Evolutionary conservation across 2,113 vertebrate species (phyloP), one percentile per base, ranked within the genome.

Genomic region (Scomber japonicus): DNA sequence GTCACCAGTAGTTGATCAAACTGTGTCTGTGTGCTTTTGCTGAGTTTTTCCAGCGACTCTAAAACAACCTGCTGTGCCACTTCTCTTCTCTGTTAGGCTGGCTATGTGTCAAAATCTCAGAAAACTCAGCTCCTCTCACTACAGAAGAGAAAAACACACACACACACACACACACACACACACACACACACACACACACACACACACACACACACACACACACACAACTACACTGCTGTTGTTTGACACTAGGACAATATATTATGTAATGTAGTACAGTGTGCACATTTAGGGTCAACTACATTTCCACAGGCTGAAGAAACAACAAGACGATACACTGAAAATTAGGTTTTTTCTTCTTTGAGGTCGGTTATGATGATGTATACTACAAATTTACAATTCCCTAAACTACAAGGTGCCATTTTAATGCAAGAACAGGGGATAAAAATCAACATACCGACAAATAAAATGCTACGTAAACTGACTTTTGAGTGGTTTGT

Each of bases 221-320:
- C 24, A 27, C 24, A 57, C 44, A 79, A 51, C 48, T 64, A 53
- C 73, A 11, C 75, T 57, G 45, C 79, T 75, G 74, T 19, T 69
- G 84, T 59, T 63, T 71, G 66, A 90, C 49, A 79, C 65, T 60
- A 81, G 45, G 75, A 81, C 66, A 69, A 55, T 44, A 46, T 8
- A 68, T 90, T 87, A 87, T 66, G 66, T 82, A 88, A 88, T 31
- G 17, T 19, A 30, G 44, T 49, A 64, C 50, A 78, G 45, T 35
- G 56, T 78, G 75, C 65, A 78, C 60, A 73, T 64, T 56, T 82
- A 61, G 65, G 71, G 49, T 63, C 50, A 67, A 44, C 44, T 56
- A 55, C 71, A 35, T 27, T 51, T 60, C 64, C 44, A 71, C 50
- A 24, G 46, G n/a, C 51, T 5, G 16, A n/a, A 81, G 46, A 56